Evolutionary conservation across 2,113 vertebrate species (phyloP), one percentile per base, ranked within the genome.

Genomic region (Anarrhichthys ocellatus): DNA sequence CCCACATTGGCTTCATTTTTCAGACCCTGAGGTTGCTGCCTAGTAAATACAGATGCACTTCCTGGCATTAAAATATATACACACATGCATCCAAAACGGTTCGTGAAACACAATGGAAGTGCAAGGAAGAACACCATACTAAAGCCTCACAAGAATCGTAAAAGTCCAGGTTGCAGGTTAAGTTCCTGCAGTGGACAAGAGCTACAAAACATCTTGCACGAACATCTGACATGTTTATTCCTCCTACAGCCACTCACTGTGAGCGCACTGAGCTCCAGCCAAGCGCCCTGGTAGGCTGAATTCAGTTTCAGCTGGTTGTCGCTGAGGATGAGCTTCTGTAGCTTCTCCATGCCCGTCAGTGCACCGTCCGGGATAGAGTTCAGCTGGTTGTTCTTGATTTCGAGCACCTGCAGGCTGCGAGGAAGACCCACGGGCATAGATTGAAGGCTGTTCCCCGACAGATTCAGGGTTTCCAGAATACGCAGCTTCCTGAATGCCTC

Each of bases 401-500:
- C 96, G 8, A 99, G 94, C 71, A 96, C 87, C 4, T 95, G 96
- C 70, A 99, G 91, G 54, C 97, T 98, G 81, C 96, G 97, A 7
- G 98, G 98, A 67, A 99, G 96, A 22, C 98, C 97, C 1, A 92
- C 59, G 0, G 97, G 97, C 80, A 99, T 18, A 0, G 87, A 92
- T 36, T 95, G 93, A 61, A 99, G 95, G 22, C 88, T 92, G 92
- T 99, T 99, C 22, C 98, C 98, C 0, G 98, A 99, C 73, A 99
- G 89, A 83, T 98, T 97, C 78, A 99, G 93, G 0, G 96, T 96
- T 87, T 97, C 96, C 1, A 99, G 94, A 1, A 95, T 70, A 10
- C 97, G 96, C 78, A 99, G 91, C 91, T 99, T 99, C 86, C 98
- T 97, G 94, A 99, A 99, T 66, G 98, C 97, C 0, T 99, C 97